Percentiles rank a stretch among this genome's conserved stretches.
Evolutionary conservation across 2,797 vertebrate species (phyloP).

Genomic region (Cryptoprocta ferox): DNA sequence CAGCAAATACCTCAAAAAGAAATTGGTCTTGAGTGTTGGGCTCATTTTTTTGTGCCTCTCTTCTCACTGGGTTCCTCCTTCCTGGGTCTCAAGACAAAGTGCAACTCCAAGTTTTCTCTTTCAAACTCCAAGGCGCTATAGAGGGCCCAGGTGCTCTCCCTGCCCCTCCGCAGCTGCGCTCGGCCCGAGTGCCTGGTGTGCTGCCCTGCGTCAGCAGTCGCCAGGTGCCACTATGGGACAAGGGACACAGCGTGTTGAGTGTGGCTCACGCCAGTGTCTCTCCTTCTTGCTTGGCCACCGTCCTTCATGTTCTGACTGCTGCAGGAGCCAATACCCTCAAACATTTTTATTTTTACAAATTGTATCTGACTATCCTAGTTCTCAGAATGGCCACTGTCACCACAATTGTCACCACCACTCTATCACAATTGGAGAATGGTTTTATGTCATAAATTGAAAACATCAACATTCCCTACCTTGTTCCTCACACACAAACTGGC

Average conservation of each 20-base stretch:
- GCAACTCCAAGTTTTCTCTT: not conserved
- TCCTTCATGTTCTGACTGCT: not conserved
- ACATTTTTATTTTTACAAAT: not conserved
- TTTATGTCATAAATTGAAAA: not conserved
- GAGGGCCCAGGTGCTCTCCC: not conserved
- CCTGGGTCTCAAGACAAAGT: not conserved
- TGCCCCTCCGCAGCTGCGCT: not conserved
- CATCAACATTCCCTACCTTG: no score
- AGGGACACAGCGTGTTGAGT: accelerated
- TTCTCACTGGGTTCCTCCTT: not conserved
- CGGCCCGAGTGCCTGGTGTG: not conserved
- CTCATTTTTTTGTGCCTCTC: not conserved
- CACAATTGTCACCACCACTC: not conserved
- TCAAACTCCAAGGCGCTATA: no score
- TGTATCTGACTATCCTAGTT: not conserved
- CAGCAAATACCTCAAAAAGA: not conserved
- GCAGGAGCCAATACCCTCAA: not conserved
- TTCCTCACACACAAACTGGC: not conserved
- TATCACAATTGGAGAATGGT: not conserved
- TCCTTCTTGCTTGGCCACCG: not conserved
- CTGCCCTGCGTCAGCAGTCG: not conserved
- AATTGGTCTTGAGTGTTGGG: not conserved
- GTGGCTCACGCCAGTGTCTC: accelerated
- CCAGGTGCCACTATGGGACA: accelerated
- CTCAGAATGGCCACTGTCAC: not conserved